Evolutionary conservation across 2,797 vertebrate species (phyloP), one percentile per base, ranked within the genome.

Genomic region (Paguma larvata): DNA sequence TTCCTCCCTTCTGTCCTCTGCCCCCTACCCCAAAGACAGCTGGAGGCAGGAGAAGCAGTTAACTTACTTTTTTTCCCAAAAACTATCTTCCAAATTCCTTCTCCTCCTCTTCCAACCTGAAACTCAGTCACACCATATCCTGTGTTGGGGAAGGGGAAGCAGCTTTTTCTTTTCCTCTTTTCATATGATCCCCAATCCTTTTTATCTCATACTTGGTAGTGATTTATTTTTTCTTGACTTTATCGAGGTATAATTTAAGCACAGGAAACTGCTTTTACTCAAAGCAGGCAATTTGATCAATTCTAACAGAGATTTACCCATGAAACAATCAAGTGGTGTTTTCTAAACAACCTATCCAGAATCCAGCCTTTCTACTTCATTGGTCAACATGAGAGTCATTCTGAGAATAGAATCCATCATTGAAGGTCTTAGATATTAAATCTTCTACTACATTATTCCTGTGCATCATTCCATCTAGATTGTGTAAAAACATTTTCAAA

Each of bases 81-180:
- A 15, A 16, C 1, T 34, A 23, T 46, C 32, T 32, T 56, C 27
- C 27, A 70, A 62, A 7, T 86, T 65, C 15, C 30, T 67, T 86
- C 27, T 70, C 18, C 32, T 51, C 44, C 6, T 92, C 23, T 70
- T 87, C 67, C 27, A 86, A 27, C 1, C 3, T 25, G 15, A 87
- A 6, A 25, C 16, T 44, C 53, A 56, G 6, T 56, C 62, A 68
- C 25, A 30, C 11, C 46, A n/a, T 72, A 23, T 44, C 53, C 16
- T 53, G 27, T 59, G 18, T 34, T 87, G 25, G 1, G 11, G 6
- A 0, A 15, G 4, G 1, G 2, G 15, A 53, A 32, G 0, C 5
- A 80, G 6, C 5, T 56, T 88, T 88, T 38, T 38, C n/a, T 38
- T 38, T 18, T 53, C 23, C 2, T 62, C 18, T 51, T 68, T 44